These are phyloP conservation scores for Scolanthus callimorphus DNA, from an alignment of 92 coral and sea anemone genomes.

Conservation along the genomic window DNA sequence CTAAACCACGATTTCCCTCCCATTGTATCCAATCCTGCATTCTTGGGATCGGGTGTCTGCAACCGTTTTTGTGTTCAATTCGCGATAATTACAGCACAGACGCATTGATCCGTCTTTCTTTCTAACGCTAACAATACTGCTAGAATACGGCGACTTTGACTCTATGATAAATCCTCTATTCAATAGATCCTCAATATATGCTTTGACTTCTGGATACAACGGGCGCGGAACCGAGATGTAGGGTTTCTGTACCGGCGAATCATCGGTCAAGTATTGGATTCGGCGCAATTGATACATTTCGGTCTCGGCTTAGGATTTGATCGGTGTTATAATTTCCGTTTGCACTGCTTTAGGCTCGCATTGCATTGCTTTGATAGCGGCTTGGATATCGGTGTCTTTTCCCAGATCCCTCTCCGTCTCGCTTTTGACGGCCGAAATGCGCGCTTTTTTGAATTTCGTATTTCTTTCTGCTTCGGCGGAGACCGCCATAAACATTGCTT, in stretches of 20 bases:
- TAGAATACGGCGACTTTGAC: slow-evolving; percentile 4
- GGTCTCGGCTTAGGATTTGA: no score
- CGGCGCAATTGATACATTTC: no score
- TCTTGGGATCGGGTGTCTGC: neutral
- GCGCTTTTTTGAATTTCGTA: slow-evolving; percentile 19
- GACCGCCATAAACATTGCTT: slow-evolving; percentile 44
- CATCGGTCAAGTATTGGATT: no score
- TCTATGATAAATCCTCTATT: slow-evolving; percentile 1
- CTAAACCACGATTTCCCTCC: slow-evolving; percentile 1
- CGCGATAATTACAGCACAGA: neutral
- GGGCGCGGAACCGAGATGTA: no score
- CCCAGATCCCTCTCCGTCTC: slow-evolving; percentile 3
- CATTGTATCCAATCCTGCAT: neutral
- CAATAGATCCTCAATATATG: slow-evolving; percentile 1
- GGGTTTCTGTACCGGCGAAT: no score
- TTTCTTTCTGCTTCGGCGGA: slow-evolving; percentile 44
- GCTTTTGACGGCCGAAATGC: slow-evolving; percentile 5
- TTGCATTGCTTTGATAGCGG: neutral
- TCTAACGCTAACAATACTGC: neutral
- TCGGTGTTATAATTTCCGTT: neutral
- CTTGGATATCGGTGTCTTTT: slow-evolving; percentile 6
- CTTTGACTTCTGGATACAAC: no score
- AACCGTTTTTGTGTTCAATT: neutral
- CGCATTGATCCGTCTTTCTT: neutral
- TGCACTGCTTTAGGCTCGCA: neutral